Conservation (phyloP, 1,140 invertebrate species). For the Thaumetopoea pityocampa region DNA sequence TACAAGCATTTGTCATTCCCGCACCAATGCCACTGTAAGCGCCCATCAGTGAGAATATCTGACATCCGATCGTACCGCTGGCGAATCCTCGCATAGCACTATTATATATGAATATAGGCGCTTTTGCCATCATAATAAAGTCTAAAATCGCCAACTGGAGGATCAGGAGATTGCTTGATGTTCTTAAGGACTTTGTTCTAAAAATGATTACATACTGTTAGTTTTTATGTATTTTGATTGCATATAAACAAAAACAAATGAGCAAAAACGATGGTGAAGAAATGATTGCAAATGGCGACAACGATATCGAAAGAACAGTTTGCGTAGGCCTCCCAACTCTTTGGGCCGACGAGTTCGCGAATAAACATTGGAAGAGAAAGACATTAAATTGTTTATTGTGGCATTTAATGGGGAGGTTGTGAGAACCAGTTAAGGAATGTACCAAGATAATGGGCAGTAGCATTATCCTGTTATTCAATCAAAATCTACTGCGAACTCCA, state of each 20-base stretch:
- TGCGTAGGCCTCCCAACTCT: no score
- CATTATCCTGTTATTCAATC: no score
- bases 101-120: conserved; percentile 92
- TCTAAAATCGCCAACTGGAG: conserved; percentile 91
- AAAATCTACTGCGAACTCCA: no score
- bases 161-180: conserved; percentile 93
- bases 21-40: conserved; percentile 88
- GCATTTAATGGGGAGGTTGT: no score
- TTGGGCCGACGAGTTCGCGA: no score
- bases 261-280: neutral
- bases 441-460: no score
- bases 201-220: conserved; percentile 34
- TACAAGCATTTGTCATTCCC: conserved; percentile 86
- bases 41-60: conserved; percentile 86
- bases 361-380: no score
- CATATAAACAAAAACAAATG: conserved; percentile 1
- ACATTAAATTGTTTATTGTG: no score
- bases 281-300: no score
- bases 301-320: no score
- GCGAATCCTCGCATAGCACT: conserved; percentile 88
- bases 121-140: conserved; percentile 91
- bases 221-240: neutral
- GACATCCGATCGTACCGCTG: conserved; percentile 83
- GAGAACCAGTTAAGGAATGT: no score
- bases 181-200: conserved; percentile 89